Evolutionary conservation across 2,113 vertebrate species (phyloP).

Genomic region (Trichechus manatus): DNA sequence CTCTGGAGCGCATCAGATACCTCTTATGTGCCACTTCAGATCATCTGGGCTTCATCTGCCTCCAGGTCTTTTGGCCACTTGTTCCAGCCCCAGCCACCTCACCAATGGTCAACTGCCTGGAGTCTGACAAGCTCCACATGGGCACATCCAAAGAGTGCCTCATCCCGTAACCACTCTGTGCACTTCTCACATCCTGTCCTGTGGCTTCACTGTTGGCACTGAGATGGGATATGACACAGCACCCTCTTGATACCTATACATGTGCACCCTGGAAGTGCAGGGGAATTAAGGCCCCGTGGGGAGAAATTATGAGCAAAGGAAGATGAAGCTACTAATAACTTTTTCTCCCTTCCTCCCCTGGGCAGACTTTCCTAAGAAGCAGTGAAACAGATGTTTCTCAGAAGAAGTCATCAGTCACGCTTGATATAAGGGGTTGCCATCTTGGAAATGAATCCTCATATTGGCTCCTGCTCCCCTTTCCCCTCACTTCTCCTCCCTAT

Average conservation of each 20-base stretch:
- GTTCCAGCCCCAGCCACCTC: not conserved
- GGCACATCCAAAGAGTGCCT: not conserved
- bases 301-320: not conserved
- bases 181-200: not conserved
- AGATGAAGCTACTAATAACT: not conserved
- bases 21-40: not conserved
- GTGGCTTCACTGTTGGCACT: not conserved
- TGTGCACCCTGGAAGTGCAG: not conserved
- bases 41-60: not conserved
- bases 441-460: not conserved
- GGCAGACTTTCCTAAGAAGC: not conserved
- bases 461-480: too few relatives aligned
- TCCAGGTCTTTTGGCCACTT: not conserved
- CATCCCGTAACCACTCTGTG: not conserved
- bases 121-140: not conserved
- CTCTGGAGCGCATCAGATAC: too few relatives aligned
- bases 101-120: not conserved
- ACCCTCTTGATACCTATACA: not conserved
- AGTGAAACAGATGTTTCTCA: not conserved
- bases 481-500: not conserved
- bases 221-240: not conserved
- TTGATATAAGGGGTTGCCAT: not conserved
- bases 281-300: rapidly evolving
- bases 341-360: not conserved
- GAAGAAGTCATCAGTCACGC: not conserved